These are phyloP conservation scores for Conomelus anceps DNA, from an alignment of 2,888 invertebrate genomes.

Conservation along the genomic window DNA sequence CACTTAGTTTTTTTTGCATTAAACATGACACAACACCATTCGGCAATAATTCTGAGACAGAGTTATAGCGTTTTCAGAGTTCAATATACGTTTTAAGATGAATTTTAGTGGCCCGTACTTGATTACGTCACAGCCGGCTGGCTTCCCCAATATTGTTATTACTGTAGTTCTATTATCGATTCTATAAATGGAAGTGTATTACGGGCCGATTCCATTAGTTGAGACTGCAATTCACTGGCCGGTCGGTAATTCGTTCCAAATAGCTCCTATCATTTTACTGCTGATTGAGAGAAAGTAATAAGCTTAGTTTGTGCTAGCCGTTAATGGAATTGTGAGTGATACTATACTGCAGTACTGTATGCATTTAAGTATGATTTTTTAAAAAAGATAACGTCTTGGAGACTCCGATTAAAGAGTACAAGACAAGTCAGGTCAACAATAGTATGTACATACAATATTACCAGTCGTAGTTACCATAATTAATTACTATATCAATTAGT, in stretches of 20 bases:
- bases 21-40: background rate
- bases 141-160: background rate
- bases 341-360: background rate
- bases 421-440: no score
- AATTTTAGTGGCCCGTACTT: background rate
- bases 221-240: background rate
- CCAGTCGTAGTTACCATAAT: no score
- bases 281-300: background rate
- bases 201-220: background rate
- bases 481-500: no score
- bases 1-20: no score
- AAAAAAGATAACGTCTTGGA: no score
- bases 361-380: background rate
- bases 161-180: background rate
- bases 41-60: background rate
- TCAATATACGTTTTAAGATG: no score
- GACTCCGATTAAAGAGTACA: no score
- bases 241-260: background rate
- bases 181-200: background rate
- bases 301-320: no score
- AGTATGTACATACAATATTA: no score
- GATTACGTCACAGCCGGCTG: background rate
- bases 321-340: background rate
- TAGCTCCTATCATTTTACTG: background rate
- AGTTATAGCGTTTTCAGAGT: background rate